Percentiles rank a stretch among this genome's conserved stretches.
Evolutionary conservation across 23 tunicate species (phyloP).

Genomic region (Ascidia mentula): DNA sequence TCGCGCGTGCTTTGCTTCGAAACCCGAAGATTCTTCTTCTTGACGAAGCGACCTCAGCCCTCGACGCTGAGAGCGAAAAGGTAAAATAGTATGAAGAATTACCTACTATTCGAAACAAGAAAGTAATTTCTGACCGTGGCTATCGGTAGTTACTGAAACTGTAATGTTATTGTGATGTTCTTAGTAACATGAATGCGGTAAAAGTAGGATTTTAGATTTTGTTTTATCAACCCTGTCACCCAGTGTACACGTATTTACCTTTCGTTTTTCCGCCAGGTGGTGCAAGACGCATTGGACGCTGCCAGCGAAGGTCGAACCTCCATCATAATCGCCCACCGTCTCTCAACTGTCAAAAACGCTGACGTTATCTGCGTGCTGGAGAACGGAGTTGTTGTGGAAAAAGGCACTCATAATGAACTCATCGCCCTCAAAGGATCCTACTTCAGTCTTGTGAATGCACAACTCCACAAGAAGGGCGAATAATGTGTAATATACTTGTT

Average conservation of each 20-base stretch:
- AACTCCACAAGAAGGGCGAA: constrained; percentile 17
- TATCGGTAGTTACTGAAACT: too few species aligned
- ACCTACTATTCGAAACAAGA: too few species aligned
- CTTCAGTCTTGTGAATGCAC: constrained; percentile 61
- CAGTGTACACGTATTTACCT: too few species aligned
- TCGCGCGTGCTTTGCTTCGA: constrained; percentile 89
- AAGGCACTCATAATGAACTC: constrained; percentile 78
- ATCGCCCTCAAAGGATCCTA: constrained; percentile 58
- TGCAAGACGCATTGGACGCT: constrained; percentile 62
- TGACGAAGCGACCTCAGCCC: constrained; percentile 93
- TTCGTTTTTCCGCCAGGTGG: constrained; percentile 30
- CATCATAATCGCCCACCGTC: constrained; percentile 94
- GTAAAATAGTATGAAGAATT: constrained; percentile 23
- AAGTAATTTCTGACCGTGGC: too few species aligned
- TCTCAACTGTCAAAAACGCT: constrained; percentile 91
- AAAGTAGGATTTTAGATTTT: too few species aligned
- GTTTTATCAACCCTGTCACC: too few species aligned
- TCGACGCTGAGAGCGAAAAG: constrained; percentile 98
- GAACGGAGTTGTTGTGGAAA: constrained; percentile 84
- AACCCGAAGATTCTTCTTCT: constrained; percentile 83
- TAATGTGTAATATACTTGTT: too few species aligned
- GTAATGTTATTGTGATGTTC: too few species aligned
- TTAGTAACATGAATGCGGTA: too few species aligned
- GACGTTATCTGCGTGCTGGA: constrained; percentile 93
- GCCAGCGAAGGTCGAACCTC: constrained; percentile 83